Conservation (phyloP, 2,113 vertebrate species). For the Bos indicus region DNA sequence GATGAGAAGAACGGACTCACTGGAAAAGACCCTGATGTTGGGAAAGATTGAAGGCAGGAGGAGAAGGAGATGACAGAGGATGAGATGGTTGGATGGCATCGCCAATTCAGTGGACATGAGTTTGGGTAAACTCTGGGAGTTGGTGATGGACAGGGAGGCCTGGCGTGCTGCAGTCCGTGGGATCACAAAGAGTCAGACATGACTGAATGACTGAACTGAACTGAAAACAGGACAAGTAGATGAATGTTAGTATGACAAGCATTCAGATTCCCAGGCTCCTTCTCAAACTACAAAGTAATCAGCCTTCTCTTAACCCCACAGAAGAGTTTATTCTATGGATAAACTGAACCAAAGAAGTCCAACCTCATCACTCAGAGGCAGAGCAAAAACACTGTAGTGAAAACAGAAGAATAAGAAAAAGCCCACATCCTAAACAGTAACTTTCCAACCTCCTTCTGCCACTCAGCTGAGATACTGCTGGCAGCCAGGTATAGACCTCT, state of each 20-base stretch:
- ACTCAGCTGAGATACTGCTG: not conserved
- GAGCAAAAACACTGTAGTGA: not conserved
- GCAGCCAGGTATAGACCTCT: not conserved
- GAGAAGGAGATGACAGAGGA: not conserved
- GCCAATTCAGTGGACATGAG: not conserved
- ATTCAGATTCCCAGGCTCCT: not conserved
- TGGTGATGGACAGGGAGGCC: not conserved
- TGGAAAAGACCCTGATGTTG: not conserved
- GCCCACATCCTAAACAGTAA: not conserved
- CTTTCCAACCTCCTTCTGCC: not conserved
- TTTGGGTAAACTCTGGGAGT: not conserved
- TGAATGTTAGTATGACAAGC: not conserved
- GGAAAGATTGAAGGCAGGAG: not conserved
- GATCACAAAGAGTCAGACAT: not conserved
- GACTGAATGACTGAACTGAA: not conserved
- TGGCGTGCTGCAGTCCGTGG: not conserved
- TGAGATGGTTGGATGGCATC: not conserved
- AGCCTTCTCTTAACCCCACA: not conserved
- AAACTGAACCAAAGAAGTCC: not conserved
- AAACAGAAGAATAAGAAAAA: not conserved
- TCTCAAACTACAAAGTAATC: not conserved
- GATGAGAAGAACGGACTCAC: not conserved
- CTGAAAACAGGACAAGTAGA: not conserved
- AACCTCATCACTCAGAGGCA: not conserved
- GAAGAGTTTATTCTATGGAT: not conserved